Base-by-base conservation (phyloP, 1,140 invertebrate genomes). In the Trissolcus basalis region DNA sequence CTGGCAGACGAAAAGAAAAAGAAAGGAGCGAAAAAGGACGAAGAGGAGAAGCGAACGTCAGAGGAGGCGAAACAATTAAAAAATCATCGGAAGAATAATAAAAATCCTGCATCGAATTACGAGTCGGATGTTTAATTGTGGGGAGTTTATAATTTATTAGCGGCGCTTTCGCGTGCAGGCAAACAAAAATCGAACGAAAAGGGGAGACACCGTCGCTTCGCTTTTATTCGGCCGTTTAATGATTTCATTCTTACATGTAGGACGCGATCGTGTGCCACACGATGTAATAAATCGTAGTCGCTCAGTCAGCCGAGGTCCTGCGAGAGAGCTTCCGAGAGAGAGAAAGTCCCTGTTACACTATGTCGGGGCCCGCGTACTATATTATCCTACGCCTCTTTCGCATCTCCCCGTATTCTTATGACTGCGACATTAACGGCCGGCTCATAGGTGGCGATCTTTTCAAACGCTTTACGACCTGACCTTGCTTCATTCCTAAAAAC, bases 191-290 rank as follows among this genome's bases (percentile, higher is more conserved):
- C 4, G 12, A 71, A 58, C 27, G 53, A 59, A 51, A 47, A 58
- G 14, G 36, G 36, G 36, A 65, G 69, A 69, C 58, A 65, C 65
- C 63, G 64, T 78, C 69, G 65, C 65, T 76, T 71, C 67, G 75
- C 72, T 75, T 71, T 67, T 72, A 69, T 64, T 75, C 63, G 54
- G 56, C 67, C 56, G 73, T 78, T 78, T 73, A 78, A 70, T 78
- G 76, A 78, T 78, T 78, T 78, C 76, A 78, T 78, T 78, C 76
- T 74, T 74, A 70, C 70, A 73, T 67, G 69, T 74, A 67, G 60
- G 65, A 69, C 75, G 75, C 64, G 69, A 72, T 63, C 64, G 75
- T 72, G 63, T 72, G 68, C 51, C 75, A 68, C 72, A 69, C 60
- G 65, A 59, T 64, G 65, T 55, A 74, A 78, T 78, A 78, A 78